Percentiles rank a stretch among this genome's conserved stretches.
Conservation (phyloP, 2,888 invertebrate genomes). For the Drosophila silvestris region DNA sequence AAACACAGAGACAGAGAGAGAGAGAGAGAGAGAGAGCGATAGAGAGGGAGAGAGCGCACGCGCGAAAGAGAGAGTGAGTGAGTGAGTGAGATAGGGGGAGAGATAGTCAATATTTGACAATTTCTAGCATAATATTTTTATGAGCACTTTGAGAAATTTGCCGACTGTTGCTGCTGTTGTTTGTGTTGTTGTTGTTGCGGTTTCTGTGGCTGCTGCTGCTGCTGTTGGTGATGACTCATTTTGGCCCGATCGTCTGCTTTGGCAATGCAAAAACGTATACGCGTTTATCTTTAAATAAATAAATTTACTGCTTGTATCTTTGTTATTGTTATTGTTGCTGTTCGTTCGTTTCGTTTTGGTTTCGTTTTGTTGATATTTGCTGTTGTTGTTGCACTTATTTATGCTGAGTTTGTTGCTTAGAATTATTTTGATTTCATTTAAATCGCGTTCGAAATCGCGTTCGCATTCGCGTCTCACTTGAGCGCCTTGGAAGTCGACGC, state of each 20-base stretch:
- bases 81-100: constrained; percentile 28
- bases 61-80: constrained; percentile 9
- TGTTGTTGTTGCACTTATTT: constrained; percentile 46
- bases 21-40: constrained; percentile 42
- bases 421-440: constrained; percentile 38
- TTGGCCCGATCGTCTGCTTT: constrained; percentile 54
- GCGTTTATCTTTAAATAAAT: constrained; percentile 59
- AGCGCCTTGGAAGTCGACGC: constrained; percentile 75
- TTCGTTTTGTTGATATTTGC: constrained; percentile 27
- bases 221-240: constrained; percentile 60
- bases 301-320: constrained; percentile 46
- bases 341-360: constrained; percentile 12
- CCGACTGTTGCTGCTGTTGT: constrained; percentile 34
- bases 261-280: constrained; percentile 52
- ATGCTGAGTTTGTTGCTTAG: constrained; percentile 24
- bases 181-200: constrained; percentile 28
- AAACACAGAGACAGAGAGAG: constrained; percentile 1
- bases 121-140: constrained; percentile 64
- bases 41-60: constrained; percentile 17
- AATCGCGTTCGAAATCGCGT: constrained; percentile 14
- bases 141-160: constrained; percentile 60
- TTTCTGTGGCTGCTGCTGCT: constrained; percentile 45
- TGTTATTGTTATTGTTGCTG: constrained; percentile 32
- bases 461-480: constrained; percentile 65
- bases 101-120: constrained; percentile 54